Percentiles rank a stretch among this genome's conserved stretches.
These are phyloP conservation scores for Phyllopteryx taeniolatus DNA, from an alignment of 2,113 vertebrate genomes.

Conservation along the genomic window DNA sequence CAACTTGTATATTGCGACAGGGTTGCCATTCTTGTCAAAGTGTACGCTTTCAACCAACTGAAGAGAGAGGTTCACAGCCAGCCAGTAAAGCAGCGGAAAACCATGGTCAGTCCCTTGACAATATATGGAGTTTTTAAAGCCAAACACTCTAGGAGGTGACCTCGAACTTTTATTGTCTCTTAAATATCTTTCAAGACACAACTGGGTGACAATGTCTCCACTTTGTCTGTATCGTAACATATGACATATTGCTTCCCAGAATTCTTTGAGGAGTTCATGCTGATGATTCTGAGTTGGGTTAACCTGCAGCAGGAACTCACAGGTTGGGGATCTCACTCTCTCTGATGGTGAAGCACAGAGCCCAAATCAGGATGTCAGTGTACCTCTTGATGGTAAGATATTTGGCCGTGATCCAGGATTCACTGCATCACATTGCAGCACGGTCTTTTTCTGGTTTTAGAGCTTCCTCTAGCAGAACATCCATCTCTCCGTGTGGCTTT, in stretches of 20 bases:
- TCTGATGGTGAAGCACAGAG: conserved; percentile 71
- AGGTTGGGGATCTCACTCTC: conserved; percentile 65
- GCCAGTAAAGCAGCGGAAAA: conserved; percentile 47
- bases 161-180: conserved; percentile 51
- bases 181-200: conserved; percentile 42
- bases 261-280: conserved; percentile 59
- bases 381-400: conserved; percentile 51
- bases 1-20: conserved; percentile 63
- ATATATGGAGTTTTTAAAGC: neutral
- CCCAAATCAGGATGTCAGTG: conserved; percentile 60
- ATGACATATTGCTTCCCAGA: too few relatives aligned
- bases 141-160: neutral
- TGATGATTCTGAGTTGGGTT: conserved; percentile 55
- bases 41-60: conserved; percentile 63
- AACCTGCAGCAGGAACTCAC: conserved; percentile 65
- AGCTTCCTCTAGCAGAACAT: conserved; percentile 67
- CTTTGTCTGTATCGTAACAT: too few relatives aligned
- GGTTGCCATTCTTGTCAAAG: conserved; percentile 61
- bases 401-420: conserved; percentile 73
- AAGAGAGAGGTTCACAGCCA: conserved; percentile 70
- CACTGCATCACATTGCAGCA: conserved; percentile 75
- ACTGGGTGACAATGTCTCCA: conserved; percentile 30
- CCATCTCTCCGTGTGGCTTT: conserved; percentile 66
- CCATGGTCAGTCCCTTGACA: neutral
- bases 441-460: conserved; percentile 67